Base-by-base conservation (phyloP, 2,888 invertebrate genomes). In the Cheilosia impressa region DNA sequence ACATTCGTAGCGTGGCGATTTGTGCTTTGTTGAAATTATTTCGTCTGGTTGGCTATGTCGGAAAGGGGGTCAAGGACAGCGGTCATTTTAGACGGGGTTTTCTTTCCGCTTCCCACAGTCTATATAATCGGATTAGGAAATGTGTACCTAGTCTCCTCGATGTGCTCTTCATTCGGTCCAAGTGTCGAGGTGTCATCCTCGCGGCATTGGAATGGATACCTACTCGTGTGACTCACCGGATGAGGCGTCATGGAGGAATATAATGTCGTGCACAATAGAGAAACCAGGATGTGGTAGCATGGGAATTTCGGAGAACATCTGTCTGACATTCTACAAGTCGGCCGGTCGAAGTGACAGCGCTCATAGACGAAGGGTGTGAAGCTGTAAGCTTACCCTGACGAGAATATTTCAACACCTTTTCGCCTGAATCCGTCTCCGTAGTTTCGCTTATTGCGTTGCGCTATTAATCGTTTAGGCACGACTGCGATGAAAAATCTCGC, bases 381-480 rank as follows among this genome's bases (percentile, higher is more conserved):
- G 27, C 5, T 27, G 27, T 27, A 7, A 9, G 7, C 31, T 31
- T 24, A 24, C 24, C 4, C 24, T 4, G 9, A 34, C 34, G 2
- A 34, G 2, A 34, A 34, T 34, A 34, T 34, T 43, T n/a, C n/a
- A 17, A 19, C 47, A 57, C 9, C 5, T 2, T n/a, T 24, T 1
- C 55, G 19, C 81, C 76, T 69, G 53, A 43, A 19, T 81, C 81
- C 27, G 75, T 24, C 62, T 19, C 34, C 15, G n/a, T n/a, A n/a
- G n/a, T n/a, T n/a, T 43, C 13, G 52, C 69, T 80, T 22, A 62
- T 60, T 17, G 47, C 60, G 66, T 50, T 34, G 27, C 41, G 47
- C 68, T 66, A 60, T 27, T 82, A 66, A 82, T 82, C 65, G 82
- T 65, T 66, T 62, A 17, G 60, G 62, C 82, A 78, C 62, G 83